Evolutionary conservation across 2,113 vertebrate genomes (phyloP).

Genomic region (Mixornis gularis): DNA sequence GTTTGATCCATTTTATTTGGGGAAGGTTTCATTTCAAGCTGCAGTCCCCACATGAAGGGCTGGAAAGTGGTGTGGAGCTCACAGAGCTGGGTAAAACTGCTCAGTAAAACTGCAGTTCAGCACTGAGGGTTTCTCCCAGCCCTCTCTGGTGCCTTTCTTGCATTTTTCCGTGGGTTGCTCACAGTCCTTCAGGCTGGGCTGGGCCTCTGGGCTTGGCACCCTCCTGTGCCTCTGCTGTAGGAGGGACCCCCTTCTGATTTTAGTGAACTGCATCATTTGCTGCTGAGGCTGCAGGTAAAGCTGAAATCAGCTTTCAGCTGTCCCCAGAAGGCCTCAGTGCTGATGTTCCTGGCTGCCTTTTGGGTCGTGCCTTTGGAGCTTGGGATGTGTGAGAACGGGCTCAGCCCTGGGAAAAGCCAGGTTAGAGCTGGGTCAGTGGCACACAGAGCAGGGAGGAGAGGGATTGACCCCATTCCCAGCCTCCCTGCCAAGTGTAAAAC

Average conservation of each 20-base stretch:
- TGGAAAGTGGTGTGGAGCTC: accelerated
- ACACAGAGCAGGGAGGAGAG: not conserved
- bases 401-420: not conserved
- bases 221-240: accelerated
- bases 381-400: accelerated
- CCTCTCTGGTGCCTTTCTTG: accelerated
- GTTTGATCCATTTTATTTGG: accelerated
- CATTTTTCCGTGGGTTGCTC: not conserved
- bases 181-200: not conserved
- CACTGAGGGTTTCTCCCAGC: not conserved
- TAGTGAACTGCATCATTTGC: accelerated
- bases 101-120: accelerated
- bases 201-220: not conserved
- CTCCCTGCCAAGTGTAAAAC: not conserved
- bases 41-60: accelerated
- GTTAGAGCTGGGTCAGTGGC: not conserved
- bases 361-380: not conserved
- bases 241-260: accelerated
- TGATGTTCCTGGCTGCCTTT: not conserved
- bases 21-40: not conserved
- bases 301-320: not conserved
- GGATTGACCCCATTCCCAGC: not conserved
- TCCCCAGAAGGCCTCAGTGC: not conserved
- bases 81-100: not conserved
- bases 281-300: not conserved